phyloP scores from a whole-genome alignment of 2,797 vertebrate species.

The Adelosebastes latens region DNA sequence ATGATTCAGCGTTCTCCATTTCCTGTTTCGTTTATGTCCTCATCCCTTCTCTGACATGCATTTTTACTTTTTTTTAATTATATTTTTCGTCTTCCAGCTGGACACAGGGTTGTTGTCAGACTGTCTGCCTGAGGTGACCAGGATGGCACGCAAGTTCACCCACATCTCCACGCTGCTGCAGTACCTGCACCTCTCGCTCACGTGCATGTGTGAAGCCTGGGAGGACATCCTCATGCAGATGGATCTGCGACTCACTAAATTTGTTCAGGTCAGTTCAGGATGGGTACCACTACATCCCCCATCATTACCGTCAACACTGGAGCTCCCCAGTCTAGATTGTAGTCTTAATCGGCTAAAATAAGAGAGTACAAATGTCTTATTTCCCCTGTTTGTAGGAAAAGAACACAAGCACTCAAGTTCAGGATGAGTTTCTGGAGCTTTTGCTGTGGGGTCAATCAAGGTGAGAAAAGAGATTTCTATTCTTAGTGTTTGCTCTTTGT shows the following conservation, averaged over 20 bases:
- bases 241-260: conserved; percentile 96
- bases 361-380: background rate
- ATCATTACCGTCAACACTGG: background rate
- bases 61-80: background rate
- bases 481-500: background rate
- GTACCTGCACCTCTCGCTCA: conserved; percentile 95
- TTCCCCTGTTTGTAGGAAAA: conserved; percentile 85
- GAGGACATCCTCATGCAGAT: conserved; percentile 99
- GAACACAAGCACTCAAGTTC: conserved; percentile 97
- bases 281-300: background rate
- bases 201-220: conserved; percentile 99
- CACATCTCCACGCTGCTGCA: conserved; percentile 97
- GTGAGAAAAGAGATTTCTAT: conserved; percentile 61
- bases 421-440: conserved; percentile 98
- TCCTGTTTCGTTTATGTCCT: background rate
- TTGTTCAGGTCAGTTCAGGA: conserved; percentile 88
- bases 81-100: conserved; percentile 76
- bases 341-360: background rate
- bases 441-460: conserved; percentile 97
- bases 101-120: conserved; percentile 93
- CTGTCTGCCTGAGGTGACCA: conserved; percentile 94
- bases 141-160: conserved; percentile 98
- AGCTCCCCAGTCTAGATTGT: background rate
- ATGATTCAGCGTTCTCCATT: background rate
- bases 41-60: background rate